Evolutionary conservation across 2,113 vertebrate species (phyloP), one percentile per base, ranked within the genome.

Genomic region (Diadophis punctatus): DNA sequence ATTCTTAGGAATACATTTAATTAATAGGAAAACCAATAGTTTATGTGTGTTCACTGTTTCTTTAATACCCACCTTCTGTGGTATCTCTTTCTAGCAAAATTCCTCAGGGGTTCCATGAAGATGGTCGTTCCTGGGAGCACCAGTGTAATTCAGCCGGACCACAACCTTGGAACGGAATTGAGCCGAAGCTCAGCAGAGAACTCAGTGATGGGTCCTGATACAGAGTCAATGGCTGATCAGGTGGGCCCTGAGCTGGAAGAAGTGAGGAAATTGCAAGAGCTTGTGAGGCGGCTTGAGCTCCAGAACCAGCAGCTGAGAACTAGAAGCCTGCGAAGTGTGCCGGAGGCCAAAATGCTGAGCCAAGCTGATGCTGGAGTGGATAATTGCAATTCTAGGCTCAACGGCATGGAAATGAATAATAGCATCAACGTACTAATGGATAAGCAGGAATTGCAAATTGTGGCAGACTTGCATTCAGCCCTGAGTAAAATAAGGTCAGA

Each of bases 71-170:
- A 43, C n/a, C 22, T 86, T 85, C 27, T 88, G 0, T 51, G 18
- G 27, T 60, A 5, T 20, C 5, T 51, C 63, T 92, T 85, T 52
- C 80, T 86, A 92, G 96, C 0, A 87, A 92, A 7, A 0, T 0
- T 0, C 80, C 12, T 34, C 91, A 53, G 87, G 80, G 0, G 10
- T 0, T 52, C 14, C 8, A 8, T 95, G 96, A 97, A 96, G 96
- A 99, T 99, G 98, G 98, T 99, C 88, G 98, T 99, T 93, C 98
- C 98, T 27, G 98, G 98, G 89, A 98, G 97, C 1, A 95, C 97
- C 85, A 96, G 96, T 18, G 91, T 97, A 88, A 97, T 98, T 46
- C 97, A 98, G 93, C 97, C 97, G 25, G 98, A 98, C 4, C 96
- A 90, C 27, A 95, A 97, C 11, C 95, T 97, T 90, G 94, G 97